These are phyloP conservation scores for Pygocentrus nattereri DNA, from an alignment of 2,797 vertebrate species.

Conservation along the genomic window DNA sequence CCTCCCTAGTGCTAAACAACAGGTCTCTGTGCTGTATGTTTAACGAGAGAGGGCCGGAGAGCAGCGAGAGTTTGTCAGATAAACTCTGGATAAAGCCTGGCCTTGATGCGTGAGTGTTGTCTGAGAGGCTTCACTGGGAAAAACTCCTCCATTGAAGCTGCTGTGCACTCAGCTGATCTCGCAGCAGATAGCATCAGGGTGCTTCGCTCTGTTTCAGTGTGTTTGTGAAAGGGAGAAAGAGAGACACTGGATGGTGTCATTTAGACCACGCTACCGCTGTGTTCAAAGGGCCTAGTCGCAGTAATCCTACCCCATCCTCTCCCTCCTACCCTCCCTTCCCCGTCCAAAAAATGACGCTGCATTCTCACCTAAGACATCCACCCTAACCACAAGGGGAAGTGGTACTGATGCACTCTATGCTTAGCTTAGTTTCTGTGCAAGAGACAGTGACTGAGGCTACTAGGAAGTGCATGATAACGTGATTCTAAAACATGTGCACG, in stretches of 20 bases:
- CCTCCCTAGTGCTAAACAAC: conserved; percentile 37
- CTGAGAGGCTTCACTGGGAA: conserved; percentile 40
- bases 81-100: conserved; percentile 46
- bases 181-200: conserved; percentile 41
- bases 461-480: too few relatives aligned
- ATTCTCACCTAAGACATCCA: conserved; percentile 43
- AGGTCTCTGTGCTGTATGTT: conserved; percentile 50
- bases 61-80: conserved; percentile 49
- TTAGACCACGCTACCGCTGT: conserved; percentile 48
- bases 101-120: conserved; percentile 36
- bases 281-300: conserved; percentile 46
- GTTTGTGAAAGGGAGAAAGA: conserved; percentile 34
- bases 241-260: conserved; percentile 59
- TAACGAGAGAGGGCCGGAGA: conserved; percentile 39
- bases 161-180: conserved; percentile 45
- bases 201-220: conserved; percentile 29
- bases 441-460: background rate
- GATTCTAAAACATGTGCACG: too few relatives aligned
- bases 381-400: conserved; percentile 41
- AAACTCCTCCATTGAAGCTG: conserved; percentile 26
- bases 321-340: conserved; percentile 19
- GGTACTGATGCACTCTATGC: background rate
- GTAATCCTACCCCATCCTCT: conserved; percentile 42
- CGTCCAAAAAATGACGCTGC: conserved; percentile 51
- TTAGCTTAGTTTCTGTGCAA: too few relatives aligned